Evolutionary conservation across 2,113 vertebrate species (phyloP).

Genomic region (Spea multiplicata): DNA sequence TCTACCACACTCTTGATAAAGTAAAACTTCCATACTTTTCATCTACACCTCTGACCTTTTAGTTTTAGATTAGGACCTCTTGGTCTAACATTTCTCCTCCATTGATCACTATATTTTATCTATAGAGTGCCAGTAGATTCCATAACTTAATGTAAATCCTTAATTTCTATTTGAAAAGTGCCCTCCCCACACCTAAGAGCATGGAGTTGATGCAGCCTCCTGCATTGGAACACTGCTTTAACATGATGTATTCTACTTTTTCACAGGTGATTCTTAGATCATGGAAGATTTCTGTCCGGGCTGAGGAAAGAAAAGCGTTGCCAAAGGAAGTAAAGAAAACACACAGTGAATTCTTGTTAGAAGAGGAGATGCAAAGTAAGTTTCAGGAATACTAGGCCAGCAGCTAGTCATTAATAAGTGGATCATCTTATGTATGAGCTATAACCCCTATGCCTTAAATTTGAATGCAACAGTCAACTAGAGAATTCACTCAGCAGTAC

Average conservation of each 20-base stretch:
- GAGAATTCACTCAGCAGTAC: no score
- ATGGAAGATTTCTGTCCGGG: slow-evolving; percentile 47
- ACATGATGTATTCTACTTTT: not conserved
- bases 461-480: no score
- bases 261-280: slow-evolving; percentile 46
- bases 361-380: slow-evolving; percentile 46
- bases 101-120: not conserved
- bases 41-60: no score
- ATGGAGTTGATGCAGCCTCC: not conserved
- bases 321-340: slow-evolving; percentile 49
- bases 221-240: not conserved
- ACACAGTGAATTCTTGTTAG: slow-evolving; percentile 38
- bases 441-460: no score
- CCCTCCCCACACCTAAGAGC: not conserved
- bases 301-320: slow-evolving; percentile 41
- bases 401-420: no score
- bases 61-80: not conserved
- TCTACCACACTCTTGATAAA: no score
- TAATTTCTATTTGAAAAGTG: not conserved
- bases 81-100: not conserved
- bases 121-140: not conserved
- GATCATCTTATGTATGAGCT: no score
- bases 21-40: no score
- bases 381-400: slow-evolving; percentile 1
- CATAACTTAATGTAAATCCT: not conserved